phyloP scores from a whole-genome alignment of 2,888 invertebrate genomes.

The Axea sp. region DNA sequence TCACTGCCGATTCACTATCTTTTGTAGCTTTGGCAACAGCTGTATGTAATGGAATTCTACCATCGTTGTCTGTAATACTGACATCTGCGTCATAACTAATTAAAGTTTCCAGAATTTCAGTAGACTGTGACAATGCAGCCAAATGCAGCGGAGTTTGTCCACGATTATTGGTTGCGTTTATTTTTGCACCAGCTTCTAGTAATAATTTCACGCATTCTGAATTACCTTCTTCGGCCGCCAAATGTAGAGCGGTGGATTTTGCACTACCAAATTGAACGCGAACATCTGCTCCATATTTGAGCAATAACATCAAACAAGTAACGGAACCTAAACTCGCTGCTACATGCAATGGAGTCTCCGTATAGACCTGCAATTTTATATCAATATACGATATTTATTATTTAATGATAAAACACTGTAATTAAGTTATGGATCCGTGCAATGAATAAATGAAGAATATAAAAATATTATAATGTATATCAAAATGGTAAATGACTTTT shows the following conservation, averaged over 20 bases:
- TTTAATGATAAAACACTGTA: constrained; percentile 11
- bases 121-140: constrained; percentile 89
- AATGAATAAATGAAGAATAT: too few species aligned
- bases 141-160: constrained; percentile 92
- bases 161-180: constrained; percentile 87
- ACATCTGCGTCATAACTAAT: constrained; percentile 84
- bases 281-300: constrained; percentile 90
- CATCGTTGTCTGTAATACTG: constrained; percentile 85
- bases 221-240: constrained; percentile 93
- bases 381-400: too few species aligned
- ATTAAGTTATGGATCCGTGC: too few species aligned
- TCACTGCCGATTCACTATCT: constrained; percentile 71
- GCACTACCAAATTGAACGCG: constrained; percentile 86
- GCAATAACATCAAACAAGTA: constrained; percentile 85
- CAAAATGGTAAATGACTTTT: too few species aligned
- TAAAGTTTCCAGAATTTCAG: constrained; percentile 87
- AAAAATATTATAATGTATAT: too few species aligned
- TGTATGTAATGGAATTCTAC: constrained; percentile 89
- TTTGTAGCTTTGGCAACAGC: constrained; percentile 87
- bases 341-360: constrained; percentile 91
- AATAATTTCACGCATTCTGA: constrained; percentile 87
- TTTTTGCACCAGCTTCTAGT: constrained; percentile 87
- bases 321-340: constrained; percentile 88
- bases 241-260: constrained; percentile 89
- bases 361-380: constrained; percentile 83